A percentile compares a stretch with the other conserved stretches of the same genome.
phyloP scores from a whole-genome alignment of 2,113 vertebrate genomes.

The Labrus mixtus region DNA sequence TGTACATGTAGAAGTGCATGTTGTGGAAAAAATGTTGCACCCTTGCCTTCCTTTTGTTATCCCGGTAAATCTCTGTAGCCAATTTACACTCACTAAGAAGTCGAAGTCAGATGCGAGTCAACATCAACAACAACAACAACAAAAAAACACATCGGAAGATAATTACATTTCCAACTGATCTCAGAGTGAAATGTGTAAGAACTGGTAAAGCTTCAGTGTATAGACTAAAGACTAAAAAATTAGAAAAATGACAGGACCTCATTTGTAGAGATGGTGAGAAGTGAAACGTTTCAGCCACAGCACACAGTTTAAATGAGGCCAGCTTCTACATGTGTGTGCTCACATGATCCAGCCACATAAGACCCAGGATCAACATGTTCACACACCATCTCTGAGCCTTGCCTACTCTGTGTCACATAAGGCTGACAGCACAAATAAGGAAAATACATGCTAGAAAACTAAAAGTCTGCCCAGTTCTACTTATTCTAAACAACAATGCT shows the following conservation, averaged over 20 bases:
- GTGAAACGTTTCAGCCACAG: slow-evolving; percentile 5
- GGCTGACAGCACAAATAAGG: slow-evolving; percentile 1
- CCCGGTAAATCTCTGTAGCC: slow-evolving; percentile 31
- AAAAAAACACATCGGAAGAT: slow-evolving; percentile 6
- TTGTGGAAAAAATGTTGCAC: slow-evolving; percentile 14
- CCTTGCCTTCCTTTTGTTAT: slow-evolving; percentile 30
- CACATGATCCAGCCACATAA: slow-evolving; percentile 44
- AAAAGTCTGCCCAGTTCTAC: neutral
- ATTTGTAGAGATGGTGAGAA: slow-evolving; percentile 5
- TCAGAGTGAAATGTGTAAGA: neutral
- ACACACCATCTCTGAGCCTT: slow-evolving; percentile 32
- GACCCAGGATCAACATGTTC: slow-evolving; percentile 49
- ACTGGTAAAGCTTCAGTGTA: slow-evolving; percentile 4
- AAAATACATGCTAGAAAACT: neutral
- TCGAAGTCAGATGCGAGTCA: neutral
- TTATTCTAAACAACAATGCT: too few species aligned
- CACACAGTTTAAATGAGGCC: slow-evolving; percentile 31
- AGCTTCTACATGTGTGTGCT: slow-evolving; percentile 13
- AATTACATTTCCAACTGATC: slow-evolving; percentile 12
- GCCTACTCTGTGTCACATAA: slow-evolving; percentile 18
- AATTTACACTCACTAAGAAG: slow-evolving; percentile 21
- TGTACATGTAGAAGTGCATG: slow-evolving; percentile 35
- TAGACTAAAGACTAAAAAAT: neutral
- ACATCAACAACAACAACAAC: neutral
- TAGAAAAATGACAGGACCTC: neutral